Conservation (phyloP, 2,888 invertebrate genomes). For the Dicycla oo region DNA sequence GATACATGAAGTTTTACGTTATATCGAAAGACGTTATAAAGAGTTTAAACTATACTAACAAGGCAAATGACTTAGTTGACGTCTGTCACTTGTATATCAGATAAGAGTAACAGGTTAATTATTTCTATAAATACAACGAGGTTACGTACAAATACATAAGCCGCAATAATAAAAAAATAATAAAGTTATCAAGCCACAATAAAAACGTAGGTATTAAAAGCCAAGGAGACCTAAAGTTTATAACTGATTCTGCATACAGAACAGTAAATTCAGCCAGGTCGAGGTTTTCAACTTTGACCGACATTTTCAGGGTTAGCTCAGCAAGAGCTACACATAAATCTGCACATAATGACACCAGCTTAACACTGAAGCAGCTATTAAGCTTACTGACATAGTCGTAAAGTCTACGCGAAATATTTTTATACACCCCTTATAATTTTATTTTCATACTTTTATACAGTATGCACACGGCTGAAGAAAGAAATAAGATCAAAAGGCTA, state of each 20-base stretch:
- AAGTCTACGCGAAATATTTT: not conserved
- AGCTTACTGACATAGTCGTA: not conserved
- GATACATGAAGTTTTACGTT: no score
- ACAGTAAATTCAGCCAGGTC: conserved; percentile 25
- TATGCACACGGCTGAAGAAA: no score
- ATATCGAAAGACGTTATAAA: no score
- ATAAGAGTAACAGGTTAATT: conserved; percentile 13
- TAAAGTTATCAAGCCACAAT: not conserved
- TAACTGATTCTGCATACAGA: conserved; percentile 38
- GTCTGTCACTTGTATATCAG: not conserved
- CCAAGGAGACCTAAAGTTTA: conserved; percentile 1
- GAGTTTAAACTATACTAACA: no score
- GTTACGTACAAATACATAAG: not conserved
- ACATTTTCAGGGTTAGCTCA: conserved; percentile 37
- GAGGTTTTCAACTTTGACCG: conserved; percentile 49
- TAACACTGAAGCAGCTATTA: conserved; percentile 9
- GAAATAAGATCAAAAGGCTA: no score
- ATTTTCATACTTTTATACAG: not conserved
- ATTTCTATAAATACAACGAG: conserved; percentile 20
- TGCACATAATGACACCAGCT: conserved; percentile 14
- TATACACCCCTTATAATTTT: not conserved
- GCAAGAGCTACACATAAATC: conserved; percentile 34
- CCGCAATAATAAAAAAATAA: not conserved
- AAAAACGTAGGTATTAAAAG: conserved; percentile 10
- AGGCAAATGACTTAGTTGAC: not conserved